Evolutionary conservation across 2,888 invertebrate genomes (phyloP), one percentile per base, ranked within the genome.

Genomic region (Scaptomyza parva): DNA sequence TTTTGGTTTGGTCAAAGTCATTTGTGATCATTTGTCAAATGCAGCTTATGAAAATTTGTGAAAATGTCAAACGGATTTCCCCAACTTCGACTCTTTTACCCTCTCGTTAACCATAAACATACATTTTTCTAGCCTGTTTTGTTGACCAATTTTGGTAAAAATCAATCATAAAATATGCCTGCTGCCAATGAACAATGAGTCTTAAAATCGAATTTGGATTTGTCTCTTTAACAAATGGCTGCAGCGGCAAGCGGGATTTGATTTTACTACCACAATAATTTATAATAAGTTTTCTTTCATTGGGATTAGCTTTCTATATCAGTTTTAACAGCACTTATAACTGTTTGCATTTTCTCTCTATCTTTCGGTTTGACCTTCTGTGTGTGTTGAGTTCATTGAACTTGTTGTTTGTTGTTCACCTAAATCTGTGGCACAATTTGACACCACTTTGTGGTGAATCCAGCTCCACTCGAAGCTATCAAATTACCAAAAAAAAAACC

Each of bases 141-240:
- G 37, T 22, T 76, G 55, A 72, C 78, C 85, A 71, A 70, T 74
- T 75, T 65, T 55, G 51, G 78, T 20, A 39, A 52, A 83, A 81
- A 80, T 82, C 85, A 84, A 86, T 86, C 81, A 86, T 78, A 82
- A 74, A 78, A 78, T 71, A 84, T 80, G 76, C 59, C 51, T 39
- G 64, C 77, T 63, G n/a, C n/a, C n/a, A n/a, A 79, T 78, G 84
- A 78, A 84, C 78, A 82, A 84, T 80, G 81, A 73, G 73, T 70
- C n/a, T 85, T 64, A 59, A 58, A 80, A 77, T 80, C 70, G 63
- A 70, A 86, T 68, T 80, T 70, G 81, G 81, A 69, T 80, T 77
- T 65, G 76, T 60, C 55, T n/a, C n/a, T n/a, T n/a, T 18, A 37
- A n/a, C 33, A n/a, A 33, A 33, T 33, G n/a, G 6, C 1, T 4